Percentiles rank a stretch among this genome's conserved stretches.
Conservation (phyloP, 2,113 vertebrate species). For the Stictonetta naevosa region DNA sequence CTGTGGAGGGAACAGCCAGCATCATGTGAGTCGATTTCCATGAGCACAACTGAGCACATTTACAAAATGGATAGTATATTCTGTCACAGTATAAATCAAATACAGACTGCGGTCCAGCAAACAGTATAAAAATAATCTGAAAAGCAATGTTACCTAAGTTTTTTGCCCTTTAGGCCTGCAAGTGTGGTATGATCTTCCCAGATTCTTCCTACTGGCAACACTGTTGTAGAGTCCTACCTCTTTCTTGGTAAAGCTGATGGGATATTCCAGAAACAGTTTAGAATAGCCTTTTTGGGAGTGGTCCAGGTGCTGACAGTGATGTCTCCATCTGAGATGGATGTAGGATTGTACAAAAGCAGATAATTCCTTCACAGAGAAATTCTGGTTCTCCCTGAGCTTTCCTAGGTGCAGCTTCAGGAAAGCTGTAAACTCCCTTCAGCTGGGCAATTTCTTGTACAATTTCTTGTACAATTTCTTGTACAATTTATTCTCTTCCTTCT, state of each 20-base stretch:
- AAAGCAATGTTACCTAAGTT: neutral
- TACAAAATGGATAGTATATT: neutral
- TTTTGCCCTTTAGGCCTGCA: neutral
- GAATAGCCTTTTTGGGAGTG: neutral
- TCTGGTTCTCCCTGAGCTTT: neutral
- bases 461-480: neutral
- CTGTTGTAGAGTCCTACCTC: neutral
- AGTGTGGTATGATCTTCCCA: neutral
- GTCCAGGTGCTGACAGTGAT: neutral
- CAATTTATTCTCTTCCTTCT: neutral
- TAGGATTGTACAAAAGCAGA: neutral
- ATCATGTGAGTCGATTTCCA: neutral
- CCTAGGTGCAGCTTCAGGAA: neutral
- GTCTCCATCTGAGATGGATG: neutral
- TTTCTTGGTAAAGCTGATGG: neutral
- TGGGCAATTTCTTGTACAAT: neutral
- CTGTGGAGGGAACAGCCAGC: neutral
- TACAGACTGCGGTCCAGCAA: neutral
- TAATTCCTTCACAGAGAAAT: neutral
- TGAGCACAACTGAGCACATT: accelerated
- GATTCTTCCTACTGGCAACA: neutral
- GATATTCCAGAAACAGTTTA: neutral
- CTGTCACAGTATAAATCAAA: neutral
- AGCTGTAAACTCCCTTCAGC: neutral
- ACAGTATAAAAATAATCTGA: neutral